Evolutionary conservation across 2,113 vertebrate species (phyloP).

Genomic region (Numenius arquata): DNA sequence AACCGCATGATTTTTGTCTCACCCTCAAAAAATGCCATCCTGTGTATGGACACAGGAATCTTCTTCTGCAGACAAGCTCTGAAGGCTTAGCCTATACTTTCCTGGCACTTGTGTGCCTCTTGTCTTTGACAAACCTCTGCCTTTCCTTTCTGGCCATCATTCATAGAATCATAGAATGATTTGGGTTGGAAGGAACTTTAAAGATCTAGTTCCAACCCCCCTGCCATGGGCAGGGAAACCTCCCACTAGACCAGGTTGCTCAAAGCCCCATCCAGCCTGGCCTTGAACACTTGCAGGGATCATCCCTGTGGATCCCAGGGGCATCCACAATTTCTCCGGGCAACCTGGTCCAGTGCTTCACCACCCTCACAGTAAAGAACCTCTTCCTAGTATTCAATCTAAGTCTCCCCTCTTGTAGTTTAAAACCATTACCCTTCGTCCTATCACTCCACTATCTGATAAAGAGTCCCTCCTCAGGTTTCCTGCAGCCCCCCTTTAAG

Average conservation of each 20-base stretch:
- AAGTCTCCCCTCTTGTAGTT: neutral
- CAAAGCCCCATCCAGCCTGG: neutral
- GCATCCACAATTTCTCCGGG: neutral
- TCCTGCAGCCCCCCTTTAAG: neutral
- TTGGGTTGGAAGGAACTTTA: neutral
- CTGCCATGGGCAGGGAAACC: neutral
- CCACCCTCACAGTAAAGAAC: neutral
- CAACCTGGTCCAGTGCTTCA: neutral
- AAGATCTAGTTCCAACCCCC: neutral
- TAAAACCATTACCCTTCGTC: neutral
- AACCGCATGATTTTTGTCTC: neutral
- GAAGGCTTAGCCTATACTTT: neutral
- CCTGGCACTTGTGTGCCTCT: neutral
- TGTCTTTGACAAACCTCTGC: neutral
- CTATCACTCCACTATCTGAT: neutral
- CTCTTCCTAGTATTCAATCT: neutral
- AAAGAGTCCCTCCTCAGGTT: neutral
- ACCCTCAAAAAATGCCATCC: neutral
- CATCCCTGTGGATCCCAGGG: no score
- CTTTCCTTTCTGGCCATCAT: neutral
- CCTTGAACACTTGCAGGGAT: neutral
- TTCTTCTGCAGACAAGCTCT: neutral
- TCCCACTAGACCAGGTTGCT: neutral
- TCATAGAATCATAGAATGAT: neutral
- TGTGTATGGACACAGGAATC: neutral